phyloP scores from a whole-genome alignment of 2,113 vertebrate species.

The Sinocyclocheilus rhinocerous region DNA sequence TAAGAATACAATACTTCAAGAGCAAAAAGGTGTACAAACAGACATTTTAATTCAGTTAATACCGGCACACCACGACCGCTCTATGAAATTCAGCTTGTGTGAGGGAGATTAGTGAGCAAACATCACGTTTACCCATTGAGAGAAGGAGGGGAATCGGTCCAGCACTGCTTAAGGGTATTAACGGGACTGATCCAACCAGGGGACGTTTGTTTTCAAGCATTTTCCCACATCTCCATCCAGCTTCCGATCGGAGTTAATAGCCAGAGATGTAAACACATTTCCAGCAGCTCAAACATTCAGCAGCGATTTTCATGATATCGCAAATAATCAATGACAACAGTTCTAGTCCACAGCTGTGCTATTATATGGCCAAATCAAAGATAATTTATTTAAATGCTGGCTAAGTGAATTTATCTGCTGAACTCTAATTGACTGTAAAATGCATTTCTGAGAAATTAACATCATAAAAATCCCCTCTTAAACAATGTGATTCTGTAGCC shows the following conservation, averaged over 20 bases:
- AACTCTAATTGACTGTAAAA: slow-evolving; percentile 13
- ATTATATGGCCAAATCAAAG: slow-evolving; percentile 48
- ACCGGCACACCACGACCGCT: neutral
- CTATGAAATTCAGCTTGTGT: slow-evolving; percentile 13
- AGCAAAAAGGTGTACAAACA: slow-evolving; percentile 20
- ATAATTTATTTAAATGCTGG: slow-evolving; percentile 31
- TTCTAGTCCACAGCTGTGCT: slow-evolving; percentile 19
- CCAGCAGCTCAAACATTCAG: neutral
- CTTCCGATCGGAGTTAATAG: slow-evolving; percentile 34
- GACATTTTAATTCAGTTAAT: slow-evolving; percentile 44
- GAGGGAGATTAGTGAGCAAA: slow-evolving; percentile 61
- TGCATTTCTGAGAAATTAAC: slow-evolving; percentile 11
- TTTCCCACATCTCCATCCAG: slow-evolving; percentile 33
- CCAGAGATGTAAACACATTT: slow-evolving; percentile 7
- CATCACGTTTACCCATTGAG: slow-evolving; percentile 56
- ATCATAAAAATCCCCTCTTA: neutral
- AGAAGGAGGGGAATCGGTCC: slow-evolving; percentile 65
- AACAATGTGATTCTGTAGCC: neutral
- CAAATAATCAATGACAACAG: slow-evolving; percentile 39
- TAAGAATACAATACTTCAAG: slow-evolving; percentile 48
- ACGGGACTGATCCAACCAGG: slow-evolving; percentile 59
- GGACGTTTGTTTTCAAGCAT: slow-evolving; percentile 58
- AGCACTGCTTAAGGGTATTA: slow-evolving; percentile 57
- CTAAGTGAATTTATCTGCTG: slow-evolving; percentile 23
- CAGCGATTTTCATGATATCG: slow-evolving; percentile 7